phyloP scores from a whole-genome alignment of 1,140 invertebrate genomes.

The Eurosta solidaginis region DNA sequence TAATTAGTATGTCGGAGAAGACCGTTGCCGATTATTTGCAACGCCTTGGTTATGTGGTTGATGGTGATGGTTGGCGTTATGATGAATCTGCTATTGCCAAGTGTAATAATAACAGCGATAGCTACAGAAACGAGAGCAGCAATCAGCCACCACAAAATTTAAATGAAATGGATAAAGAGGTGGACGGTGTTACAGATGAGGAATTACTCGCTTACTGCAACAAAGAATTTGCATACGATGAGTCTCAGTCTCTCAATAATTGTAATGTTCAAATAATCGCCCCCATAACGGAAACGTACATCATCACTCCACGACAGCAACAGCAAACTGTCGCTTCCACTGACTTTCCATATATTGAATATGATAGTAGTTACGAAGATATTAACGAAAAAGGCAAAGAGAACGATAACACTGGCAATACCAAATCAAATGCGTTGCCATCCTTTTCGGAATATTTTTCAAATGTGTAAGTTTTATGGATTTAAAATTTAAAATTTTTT shows the following conservation, averaged over 20 bases:
- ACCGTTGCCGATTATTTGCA: constrained; percentile 20
- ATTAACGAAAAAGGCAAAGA: background rate
- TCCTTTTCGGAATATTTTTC: constrained; percentile 13
- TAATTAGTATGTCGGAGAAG: constrained; percentile 3
- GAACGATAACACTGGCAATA: constrained; percentile 4
- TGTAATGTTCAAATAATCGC: constrained; percentile 18
- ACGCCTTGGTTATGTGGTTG: background rate
- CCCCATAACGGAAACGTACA: constrained; percentile 10
- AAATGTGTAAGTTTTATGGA: background rate
- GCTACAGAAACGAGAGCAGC: no score
- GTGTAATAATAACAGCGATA: background rate
- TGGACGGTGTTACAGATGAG: background rate
- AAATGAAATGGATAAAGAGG: background rate
- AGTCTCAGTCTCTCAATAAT: background rate
- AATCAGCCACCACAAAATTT: background rate
- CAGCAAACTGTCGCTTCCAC: background rate
- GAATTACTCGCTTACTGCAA: background rate
- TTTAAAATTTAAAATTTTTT: no score
- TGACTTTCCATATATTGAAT: background rate
- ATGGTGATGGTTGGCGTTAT: constrained; percentile 5
- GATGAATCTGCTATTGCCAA: constrained; percentile 7
- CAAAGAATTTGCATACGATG: constrained; percentile 27
- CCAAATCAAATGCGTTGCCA: background rate
- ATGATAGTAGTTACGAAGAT: constrained; percentile 1
- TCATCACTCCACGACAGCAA: background rate